Evolutionary conservation across 2,113 vertebrate genomes (phyloP).

Genomic region (Grammomys dolichurus): DNA sequence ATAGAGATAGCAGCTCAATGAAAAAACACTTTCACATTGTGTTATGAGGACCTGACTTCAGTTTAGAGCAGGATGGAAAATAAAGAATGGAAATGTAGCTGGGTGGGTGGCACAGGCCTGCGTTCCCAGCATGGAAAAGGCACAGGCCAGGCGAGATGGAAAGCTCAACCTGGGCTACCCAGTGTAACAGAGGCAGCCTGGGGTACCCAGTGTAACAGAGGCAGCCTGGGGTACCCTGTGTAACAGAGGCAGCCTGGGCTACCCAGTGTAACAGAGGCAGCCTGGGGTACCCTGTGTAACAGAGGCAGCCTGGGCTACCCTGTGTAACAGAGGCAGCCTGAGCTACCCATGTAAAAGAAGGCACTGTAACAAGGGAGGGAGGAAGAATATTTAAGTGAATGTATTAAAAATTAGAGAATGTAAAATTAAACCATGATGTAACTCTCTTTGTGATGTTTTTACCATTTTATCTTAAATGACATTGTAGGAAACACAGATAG

Average conservation of each 20-base stretch:
- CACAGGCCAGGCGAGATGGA: no score
- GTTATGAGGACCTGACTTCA: neutral
- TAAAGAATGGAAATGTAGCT: neutral
- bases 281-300: no score
- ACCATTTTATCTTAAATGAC: constrained; percentile 31
- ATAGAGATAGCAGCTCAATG: neutral
- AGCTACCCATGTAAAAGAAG: no score
- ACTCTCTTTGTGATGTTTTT: constrained; percentile 37
- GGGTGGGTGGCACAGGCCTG: neutral
- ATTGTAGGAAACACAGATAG: neutral
- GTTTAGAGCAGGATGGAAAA: neutral
- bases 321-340: no score
- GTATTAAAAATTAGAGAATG: neutral
- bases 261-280: no score
- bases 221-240: no score
- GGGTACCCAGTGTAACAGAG: no score
- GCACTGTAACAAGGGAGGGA: neutral
- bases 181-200: no score
- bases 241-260: no score
- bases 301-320: no score
- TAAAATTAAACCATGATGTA: neutral
- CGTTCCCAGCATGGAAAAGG: no score
- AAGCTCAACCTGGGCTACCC: neutral
- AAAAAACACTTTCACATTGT: neutral
- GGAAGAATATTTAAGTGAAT: neutral